Base-by-base conservation (phyloP, 2,113 vertebrate species). In the Chloropsis hardwickii region DNA sequence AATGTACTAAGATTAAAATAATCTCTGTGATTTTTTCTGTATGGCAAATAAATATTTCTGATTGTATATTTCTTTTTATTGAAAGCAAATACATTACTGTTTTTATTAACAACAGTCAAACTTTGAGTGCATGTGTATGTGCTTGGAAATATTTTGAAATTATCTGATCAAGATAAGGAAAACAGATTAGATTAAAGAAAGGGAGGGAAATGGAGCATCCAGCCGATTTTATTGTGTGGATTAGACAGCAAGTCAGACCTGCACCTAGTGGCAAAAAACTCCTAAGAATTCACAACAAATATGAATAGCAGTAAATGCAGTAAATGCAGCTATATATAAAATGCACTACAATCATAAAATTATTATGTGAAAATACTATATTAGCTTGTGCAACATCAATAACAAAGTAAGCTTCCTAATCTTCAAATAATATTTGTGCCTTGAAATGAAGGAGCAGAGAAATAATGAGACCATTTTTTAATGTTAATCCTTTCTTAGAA, bases 401-500 rank as follows among this genome's bases (percentile, higher is more conserved):
- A 24, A 16, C 56, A 53, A 95, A 96, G 66, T 86, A 85, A 86
- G 28, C 77, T 91, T 67, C 81, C 40, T 84, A 91, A 64, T 58
- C 57, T 90, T 92, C 60, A 91, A 73, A 94, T 92, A 77, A 61
- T 86, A 64, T 95, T 96, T 93, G 31, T 0, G 18, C 42, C 85
- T 94, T 94, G 86, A 82, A 96, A 94, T 77, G 64, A 93, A 94
- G 42, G 33, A 94, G 47, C 56, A 84, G 54, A 81, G 86, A 81
- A 83, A 96, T 88, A 90, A 95, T 85, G 66, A 94, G 58, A 90
- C 79, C 29, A 51, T 79, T 94, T 91, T 85, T 91, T 73, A 94
- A 86, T 77, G 57, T 67, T 97, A 97, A 96, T 96, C 80, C 39
- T 95, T 96, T 96, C 86, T 94, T 92, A 73, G 77, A 94, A 66